Evolutionary conservation across 2,888 invertebrate genomes (phyloP).

Genomic region (Trachelus stipa): DNA sequence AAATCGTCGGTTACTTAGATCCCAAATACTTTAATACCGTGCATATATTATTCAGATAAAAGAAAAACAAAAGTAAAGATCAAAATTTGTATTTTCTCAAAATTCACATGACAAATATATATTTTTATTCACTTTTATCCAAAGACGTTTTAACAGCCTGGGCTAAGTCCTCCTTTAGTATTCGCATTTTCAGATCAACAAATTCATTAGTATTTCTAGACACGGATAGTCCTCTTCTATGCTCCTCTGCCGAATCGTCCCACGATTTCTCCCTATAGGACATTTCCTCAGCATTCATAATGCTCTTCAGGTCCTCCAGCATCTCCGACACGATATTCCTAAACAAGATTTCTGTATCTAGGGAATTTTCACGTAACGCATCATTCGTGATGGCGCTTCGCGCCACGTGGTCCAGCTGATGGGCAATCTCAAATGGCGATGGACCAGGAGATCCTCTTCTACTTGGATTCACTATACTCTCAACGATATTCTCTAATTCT

Average conservation of each 20-base stretch:
- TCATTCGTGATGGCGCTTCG: constrained; percentile 28
- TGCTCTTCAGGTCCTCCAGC: constrained; percentile 28
- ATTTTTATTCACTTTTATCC: background rate
- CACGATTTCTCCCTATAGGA: background rate
- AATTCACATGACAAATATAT: background rate
- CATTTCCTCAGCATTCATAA: background rate
- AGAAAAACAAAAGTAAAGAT: background rate
- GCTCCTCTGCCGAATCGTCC: background rate
- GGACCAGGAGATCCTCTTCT: constrained; percentile 28
- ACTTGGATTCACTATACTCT: constrained; percentile 34
- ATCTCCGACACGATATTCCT: constrained; percentile 37
- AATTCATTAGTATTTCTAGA: background rate
- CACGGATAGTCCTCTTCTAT: background rate
- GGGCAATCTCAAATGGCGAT: constrained; percentile 29
- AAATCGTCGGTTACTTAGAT: too few relatives aligned
- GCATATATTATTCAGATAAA: background rate
- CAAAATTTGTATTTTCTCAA: background rate
- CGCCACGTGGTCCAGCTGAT: constrained; percentile 34
- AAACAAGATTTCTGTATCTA: constrained; percentile 33
- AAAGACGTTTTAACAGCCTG: background rate
- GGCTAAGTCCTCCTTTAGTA: background rate
- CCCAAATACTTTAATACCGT: accelerated
- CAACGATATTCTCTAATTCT: constrained; percentile 32
- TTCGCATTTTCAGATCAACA: background rate
- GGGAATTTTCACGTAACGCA: constrained; percentile 17